phyloP scores from a whole-genome alignment of 1,140 invertebrate species.

The Euschistus heros region DNA sequence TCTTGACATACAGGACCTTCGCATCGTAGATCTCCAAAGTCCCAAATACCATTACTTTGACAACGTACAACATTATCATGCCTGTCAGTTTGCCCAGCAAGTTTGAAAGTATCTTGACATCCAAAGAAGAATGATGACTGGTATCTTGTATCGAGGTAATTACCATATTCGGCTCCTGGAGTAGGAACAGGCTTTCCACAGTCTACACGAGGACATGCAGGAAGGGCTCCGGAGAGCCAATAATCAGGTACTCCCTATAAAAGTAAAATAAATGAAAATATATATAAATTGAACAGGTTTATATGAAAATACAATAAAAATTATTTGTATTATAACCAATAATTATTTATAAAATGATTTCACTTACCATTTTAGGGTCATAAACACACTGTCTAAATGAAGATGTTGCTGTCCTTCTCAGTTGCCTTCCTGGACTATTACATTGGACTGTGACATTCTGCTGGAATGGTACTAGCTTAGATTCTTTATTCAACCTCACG shows the following conservation, averaged over 20 bases:
- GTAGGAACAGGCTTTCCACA: slow-evolving; percentile 79
- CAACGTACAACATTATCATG: slow-evolving; percentile 89
- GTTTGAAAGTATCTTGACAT: slow-evolving; percentile 89
- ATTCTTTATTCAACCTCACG: slow-evolving; percentile 60
- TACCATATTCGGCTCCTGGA: slow-evolving; percentile 84
- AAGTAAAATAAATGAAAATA: neutral
- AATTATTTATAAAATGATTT: neutral
- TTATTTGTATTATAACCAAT: neutral
- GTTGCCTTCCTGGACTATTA: slow-evolving; percentile 57
- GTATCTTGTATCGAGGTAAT: slow-evolving; percentile 75
- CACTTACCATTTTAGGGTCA: slow-evolving; percentile 70
- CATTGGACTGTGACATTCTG: slow-evolving; percentile 83
- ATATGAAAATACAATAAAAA: neutral
- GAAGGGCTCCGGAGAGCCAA: slow-evolving; percentile 78
- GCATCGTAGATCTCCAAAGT: slow-evolving; percentile 90
- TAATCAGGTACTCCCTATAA: slow-evolving; percentile 72
- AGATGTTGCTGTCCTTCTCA: slow-evolving; percentile 68
- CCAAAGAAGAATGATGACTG: slow-evolving; percentile 92
- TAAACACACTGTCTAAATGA: slow-evolving; percentile 88
- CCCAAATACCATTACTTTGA: slow-evolving; percentile 86
- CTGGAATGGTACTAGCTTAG: slow-evolving; percentile 73
- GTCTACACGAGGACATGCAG: slow-evolving; percentile 74
- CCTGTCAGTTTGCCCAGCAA: slow-evolving; percentile 81
- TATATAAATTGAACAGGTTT: neutral
- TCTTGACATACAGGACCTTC: slow-evolving; percentile 93